phyloP scores from a whole-genome alignment of 2,113 vertebrate species.

The Chroicocephalus ridibundus region DNA sequence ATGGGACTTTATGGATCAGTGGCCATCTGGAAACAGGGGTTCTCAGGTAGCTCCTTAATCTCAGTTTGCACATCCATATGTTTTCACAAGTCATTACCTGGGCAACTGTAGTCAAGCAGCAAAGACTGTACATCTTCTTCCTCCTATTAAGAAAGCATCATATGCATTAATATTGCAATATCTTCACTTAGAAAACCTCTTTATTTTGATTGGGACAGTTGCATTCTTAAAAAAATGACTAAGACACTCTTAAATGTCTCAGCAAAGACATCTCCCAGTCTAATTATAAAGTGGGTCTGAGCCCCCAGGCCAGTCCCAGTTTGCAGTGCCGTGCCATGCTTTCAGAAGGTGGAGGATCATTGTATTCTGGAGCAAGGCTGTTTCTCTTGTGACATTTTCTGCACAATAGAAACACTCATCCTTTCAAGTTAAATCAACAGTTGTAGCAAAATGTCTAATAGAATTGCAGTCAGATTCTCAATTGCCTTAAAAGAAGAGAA shows the following conservation, averaged over 20 bases:
- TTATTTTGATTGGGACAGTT: background rate
- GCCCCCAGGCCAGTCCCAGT: background rate
- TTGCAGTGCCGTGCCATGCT: background rate
- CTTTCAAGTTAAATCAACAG: slow-evolving; percentile 26
- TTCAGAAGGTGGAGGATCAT: background rate
- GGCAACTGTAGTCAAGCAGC: background rate
- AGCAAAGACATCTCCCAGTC: background rate
- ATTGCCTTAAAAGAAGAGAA: slow-evolving; percentile 10
- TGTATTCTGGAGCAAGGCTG: background rate
- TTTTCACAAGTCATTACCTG: background rate
- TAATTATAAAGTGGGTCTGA: background rate
- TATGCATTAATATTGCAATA: rapidly evolving
- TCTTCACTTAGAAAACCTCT: background rate
- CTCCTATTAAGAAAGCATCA: background rate
- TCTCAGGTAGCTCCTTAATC: background rate
- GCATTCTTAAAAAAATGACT: background rate
- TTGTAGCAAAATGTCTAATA: background rate
- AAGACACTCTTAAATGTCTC: background rate
- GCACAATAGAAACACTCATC: background rate
- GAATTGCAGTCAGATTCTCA: slow-evolving; percentile 7
- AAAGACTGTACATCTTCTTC: background rate
- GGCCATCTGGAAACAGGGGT: background rate
- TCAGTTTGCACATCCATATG: background rate
- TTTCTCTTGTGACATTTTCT: background rate
- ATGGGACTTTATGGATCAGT: background rate